Evolutionary conservation across 2,113 vertebrate genomes (phyloP).

Genomic region (Sturnira hondurensis): DNA sequence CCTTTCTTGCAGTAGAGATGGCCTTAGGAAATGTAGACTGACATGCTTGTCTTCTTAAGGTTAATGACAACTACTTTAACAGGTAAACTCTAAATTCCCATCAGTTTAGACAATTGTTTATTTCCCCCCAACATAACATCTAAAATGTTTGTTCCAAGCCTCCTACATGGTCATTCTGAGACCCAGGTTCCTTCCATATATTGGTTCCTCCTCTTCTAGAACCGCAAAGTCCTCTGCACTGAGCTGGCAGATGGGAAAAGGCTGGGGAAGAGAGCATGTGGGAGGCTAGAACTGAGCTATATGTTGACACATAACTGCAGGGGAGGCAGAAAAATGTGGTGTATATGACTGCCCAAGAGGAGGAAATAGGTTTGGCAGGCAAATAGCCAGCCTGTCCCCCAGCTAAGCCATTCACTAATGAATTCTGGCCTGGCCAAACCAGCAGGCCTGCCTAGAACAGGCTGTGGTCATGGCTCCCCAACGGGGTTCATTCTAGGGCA

Average conservation of each 20-base stretch:
- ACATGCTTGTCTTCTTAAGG: neutral
- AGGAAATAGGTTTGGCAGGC: neutral
- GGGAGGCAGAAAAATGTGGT: neutral
- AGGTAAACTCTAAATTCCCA: constrained; percentile 16
- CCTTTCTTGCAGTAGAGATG: neutral
- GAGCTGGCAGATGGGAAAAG: neutral
- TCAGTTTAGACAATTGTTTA: neutral
- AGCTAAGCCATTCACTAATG: neutral
- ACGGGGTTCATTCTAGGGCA: neutral
- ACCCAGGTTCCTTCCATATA: neutral
- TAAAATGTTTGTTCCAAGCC: neutral
- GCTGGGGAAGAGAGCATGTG: neutral
- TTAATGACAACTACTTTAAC: neutral
- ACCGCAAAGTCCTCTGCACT: neutral
- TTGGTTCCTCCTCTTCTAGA: neutral
- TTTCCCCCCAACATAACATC: neutral
- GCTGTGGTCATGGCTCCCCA: neutral
- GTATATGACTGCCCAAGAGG: neutral
- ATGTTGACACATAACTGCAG: neutral
- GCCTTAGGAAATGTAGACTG: neutral
- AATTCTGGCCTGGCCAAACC: neutral
- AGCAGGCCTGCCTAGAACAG: neutral
- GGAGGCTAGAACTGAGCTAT: neutral
- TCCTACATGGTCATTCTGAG: neutral
- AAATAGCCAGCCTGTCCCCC: neutral